These are phyloP conservation scores for Bradypodion ventrale DNA, from an alignment of 2,797 vertebrate genomes.

Conservation along the genomic window DNA sequence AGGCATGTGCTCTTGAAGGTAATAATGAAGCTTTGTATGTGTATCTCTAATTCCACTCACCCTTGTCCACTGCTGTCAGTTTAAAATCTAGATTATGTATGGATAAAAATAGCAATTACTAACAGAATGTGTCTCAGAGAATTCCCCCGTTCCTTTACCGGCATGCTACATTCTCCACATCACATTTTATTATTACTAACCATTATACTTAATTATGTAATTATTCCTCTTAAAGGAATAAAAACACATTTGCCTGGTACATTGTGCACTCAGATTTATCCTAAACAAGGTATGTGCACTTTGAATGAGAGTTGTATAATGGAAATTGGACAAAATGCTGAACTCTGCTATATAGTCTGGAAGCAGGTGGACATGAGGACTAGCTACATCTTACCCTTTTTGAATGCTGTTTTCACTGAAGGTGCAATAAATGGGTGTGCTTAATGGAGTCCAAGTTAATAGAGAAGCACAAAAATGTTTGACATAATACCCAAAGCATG, in stretches of 20 bases:
- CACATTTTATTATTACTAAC: constrained; percentile 32
- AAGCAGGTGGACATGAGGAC: constrained; percentile 10
- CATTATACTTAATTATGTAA: constrained; percentile 59
- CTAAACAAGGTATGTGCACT: constrained; percentile 13
- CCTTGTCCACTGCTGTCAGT: constrained; percentile 33
- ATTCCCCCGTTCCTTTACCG: constrained; percentile 44
- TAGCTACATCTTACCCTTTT: constrained; percentile 24
- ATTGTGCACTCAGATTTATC: constrained; percentile 31
- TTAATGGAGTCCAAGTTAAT: constrained; percentile 39
- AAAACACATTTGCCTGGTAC: not conserved
- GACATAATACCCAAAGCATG: constrained; percentile 39
- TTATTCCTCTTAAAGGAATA: constrained; percentile 51
- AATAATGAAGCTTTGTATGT: not conserved
- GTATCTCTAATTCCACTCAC: constrained; percentile 27
- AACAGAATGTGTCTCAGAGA: constrained; percentile 39
- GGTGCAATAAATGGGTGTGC: constrained; percentile 42
- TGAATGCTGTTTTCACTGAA: constrained; percentile 35
- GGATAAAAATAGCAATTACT: constrained; percentile 51
- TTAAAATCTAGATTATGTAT: not conserved
- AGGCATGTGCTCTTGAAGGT: constrained; percentile 21
- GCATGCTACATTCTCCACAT: constrained; percentile 28
- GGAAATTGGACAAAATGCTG: not conserved
- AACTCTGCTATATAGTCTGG: constrained; percentile 4
- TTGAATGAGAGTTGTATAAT: not conserved
- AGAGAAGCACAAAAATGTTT: constrained; percentile 43